Evolutionary conservation across 2,888 invertebrate species (phyloP), one percentile per base, ranked within the genome.

Genomic region (Eurytoma adleriae): DNA sequence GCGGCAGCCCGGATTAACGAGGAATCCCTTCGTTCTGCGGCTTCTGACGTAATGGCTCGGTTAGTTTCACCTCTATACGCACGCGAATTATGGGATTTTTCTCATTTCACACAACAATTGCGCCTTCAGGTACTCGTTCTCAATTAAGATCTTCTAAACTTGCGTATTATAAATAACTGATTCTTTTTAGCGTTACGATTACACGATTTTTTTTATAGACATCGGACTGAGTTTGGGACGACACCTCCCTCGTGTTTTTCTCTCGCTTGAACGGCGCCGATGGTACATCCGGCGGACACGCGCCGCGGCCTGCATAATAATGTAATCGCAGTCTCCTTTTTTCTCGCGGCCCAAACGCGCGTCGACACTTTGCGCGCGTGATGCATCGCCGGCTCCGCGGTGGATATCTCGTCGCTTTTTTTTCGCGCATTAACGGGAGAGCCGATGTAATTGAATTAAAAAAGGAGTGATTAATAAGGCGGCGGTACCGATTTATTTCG

Each of bases 351-450:
- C 27, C n/a, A 52, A 66, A 67, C n/a, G 52, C n/a, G 64, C 30
- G 64, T 64, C 64, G 64, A 64, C 64, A 30, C 50, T 54, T n/a
- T n/a, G 50, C 48, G 48, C 59, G 70, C 16, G 48, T 70, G 70
- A 70, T 59, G 57, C 59, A 59, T 70, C 16, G 59, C 70, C n/a
- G 16, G 54, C n/a, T 3, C 3, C 5, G 54, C 54, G 40, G 54
- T 14, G 54, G 14, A n/a, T 14, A n/a, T 14, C 16, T 54, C 12
- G 30, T n/a, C n/a, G n/a, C 18, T 2, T 40, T 20, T 64, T 64
- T 64, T 40, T 59, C 57, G 20, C 57, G 18, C 18, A 12, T 20
- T 18, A 12, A 59, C 20, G 20, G 48, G 12, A 64, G 30, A 30
- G 27, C 30, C 30, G 61, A 14, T 16, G 20, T 61, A 3, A 48